phyloP scores from a whole-genome alignment of 1,140 invertebrate species.

The Plectus sambesii region DNA sequence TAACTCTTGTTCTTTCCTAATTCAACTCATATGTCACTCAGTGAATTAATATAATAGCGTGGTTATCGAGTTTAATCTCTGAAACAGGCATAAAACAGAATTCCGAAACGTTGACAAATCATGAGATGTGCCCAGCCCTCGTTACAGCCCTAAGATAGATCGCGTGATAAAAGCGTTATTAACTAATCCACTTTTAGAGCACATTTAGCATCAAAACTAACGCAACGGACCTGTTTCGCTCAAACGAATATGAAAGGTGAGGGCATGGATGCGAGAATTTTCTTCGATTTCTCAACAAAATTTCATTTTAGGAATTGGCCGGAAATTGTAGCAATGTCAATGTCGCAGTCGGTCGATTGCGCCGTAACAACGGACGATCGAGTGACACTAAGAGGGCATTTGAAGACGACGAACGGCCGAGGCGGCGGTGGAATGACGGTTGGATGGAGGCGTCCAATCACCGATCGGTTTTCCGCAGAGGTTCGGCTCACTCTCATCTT shows the following conservation, averaged over 20 bases:
- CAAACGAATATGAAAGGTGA: constrained; percentile 20
- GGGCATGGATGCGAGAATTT: constrained; percentile 6
- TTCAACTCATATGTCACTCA: too few relatives aligned
- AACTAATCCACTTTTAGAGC: too few relatives aligned
- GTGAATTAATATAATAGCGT: too few relatives aligned
- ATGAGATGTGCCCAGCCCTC: too few relatives aligned
- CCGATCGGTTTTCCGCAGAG: constrained; percentile 23
- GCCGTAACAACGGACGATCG: constrained; percentile 31
- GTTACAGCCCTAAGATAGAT: too few relatives aligned
- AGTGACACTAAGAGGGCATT: constrained; percentile 28
- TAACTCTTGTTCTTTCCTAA: too few relatives aligned
- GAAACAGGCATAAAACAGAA: too few relatives aligned
- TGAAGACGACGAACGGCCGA: constrained; percentile 30
- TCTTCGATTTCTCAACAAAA: constrained; percentile 9
- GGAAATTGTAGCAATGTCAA: constrained; percentile 27
- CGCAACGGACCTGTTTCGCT: too few relatives aligned
- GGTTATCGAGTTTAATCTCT: too few relatives aligned
- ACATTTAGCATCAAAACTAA: too few relatives aligned
- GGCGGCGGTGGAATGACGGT: constrained; percentile 29
- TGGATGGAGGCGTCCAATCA: constrained; percentile 27
- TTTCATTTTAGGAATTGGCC: constrained; percentile 22
- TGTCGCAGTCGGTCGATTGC: constrained; percentile 36
- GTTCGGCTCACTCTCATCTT: constrained; percentile 12
- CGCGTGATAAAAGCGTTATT: too few relatives aligned
- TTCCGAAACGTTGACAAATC: too few relatives aligned